Conservation (phyloP, 2,113 vertebrate species). For the Ammospiza nelsoni region DNA sequence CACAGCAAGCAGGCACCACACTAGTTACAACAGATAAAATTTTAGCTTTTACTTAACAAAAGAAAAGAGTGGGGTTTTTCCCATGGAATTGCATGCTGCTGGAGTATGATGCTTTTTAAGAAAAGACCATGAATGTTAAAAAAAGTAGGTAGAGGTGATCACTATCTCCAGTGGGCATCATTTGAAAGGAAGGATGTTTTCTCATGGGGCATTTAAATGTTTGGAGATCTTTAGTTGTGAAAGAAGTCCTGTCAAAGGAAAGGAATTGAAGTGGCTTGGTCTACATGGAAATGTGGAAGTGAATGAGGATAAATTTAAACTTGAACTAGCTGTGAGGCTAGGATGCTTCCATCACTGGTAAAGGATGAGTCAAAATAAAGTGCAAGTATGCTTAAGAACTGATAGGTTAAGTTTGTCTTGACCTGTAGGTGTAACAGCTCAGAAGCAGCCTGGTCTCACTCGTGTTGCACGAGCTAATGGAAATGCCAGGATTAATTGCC, state of each 20-base stretch:
- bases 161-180: not conserved
- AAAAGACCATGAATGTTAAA: not conserved
- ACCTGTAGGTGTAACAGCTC: not conserved
- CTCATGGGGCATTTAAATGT: not conserved
- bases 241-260: not conserved
- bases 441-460: not conserved
- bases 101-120: not conserved
- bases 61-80: rapidly evolving
- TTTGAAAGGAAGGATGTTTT: not conserved
- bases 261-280: not conserved
- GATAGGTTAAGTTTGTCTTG: not conserved
- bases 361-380: not conserved
- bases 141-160: not conserved
- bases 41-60: not conserved
- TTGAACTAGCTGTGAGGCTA: not conserved
- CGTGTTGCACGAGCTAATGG: not conserved
- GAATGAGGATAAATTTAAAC: not conserved
- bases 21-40: not conserved
- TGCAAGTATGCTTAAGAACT: not conserved
- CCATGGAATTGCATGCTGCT: not conserved
- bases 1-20: rapidly evolving
- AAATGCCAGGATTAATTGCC: not conserved
- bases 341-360: not conserved
- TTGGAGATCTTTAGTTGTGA: not conserved
- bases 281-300: not conserved